phyloP scores from a whole-genome alignment of 2,888 invertebrate genomes.

The Hypomecis punctinalis region DNA sequence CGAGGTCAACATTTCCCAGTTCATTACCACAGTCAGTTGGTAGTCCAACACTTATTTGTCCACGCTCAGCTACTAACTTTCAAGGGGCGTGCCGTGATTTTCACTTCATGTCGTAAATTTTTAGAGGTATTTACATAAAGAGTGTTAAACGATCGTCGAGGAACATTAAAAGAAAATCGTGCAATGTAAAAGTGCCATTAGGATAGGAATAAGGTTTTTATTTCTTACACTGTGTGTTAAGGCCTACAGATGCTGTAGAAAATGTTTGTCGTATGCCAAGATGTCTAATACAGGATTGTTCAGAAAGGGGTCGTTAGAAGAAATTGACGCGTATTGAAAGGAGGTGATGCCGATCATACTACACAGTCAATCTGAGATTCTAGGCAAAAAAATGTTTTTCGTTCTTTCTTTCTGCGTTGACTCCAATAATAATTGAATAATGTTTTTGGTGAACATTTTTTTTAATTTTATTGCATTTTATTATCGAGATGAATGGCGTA shows the following conservation, averaged over 20 bases:
- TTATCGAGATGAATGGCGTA: no score
- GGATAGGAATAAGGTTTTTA: constrained; percentile 20
- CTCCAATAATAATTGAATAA: no score
- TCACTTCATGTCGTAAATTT: constrained; percentile 35
- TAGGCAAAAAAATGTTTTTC: no score
- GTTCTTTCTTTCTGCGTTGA: no score
- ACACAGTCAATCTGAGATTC: no score
- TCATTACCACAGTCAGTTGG: neutral
- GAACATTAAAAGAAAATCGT: constrained; percentile 39
- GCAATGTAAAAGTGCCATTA: constrained; percentile 29
- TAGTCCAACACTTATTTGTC: neutral
- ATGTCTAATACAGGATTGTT: no score
- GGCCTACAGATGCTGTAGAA: neutral
- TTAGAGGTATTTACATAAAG: constrained; percentile 40
- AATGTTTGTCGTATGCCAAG: neutral
- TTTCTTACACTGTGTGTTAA: constrained; percentile 4
- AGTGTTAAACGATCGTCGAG: constrained; percentile 37
- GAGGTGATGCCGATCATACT: no score
- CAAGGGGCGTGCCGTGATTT: constrained; percentile 31
- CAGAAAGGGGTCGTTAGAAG: no score
- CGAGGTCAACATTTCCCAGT: no score
- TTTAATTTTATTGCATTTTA: no score
- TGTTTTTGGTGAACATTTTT: no score
- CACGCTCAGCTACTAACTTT: constrained; percentile 13
- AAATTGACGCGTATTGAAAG: no score